Evolutionary conservation across 2,888 invertebrate species (phyloP), one percentile per base, ranked within the genome.

Genomic region (Drosophila aldrichi): DNA sequence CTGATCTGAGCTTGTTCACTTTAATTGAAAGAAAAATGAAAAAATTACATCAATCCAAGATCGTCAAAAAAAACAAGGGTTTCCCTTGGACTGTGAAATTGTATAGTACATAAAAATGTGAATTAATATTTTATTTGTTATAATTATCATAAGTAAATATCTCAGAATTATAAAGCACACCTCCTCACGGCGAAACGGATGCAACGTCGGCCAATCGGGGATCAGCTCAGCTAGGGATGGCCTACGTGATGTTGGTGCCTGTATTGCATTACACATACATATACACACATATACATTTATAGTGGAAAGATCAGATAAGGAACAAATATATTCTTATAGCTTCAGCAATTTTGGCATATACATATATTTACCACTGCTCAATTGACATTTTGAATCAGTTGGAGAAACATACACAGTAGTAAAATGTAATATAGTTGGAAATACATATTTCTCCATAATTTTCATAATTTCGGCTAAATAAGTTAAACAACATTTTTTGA

Each of bases 171-270:
- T 56, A 29, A 29, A 71, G 67, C 91, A 81, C 89, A 97, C 97
- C 97, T 97, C 97, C 95, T 96, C 91, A 72, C 92, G 92, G 79
- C 92, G 92, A 90, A 93, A 93, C 76, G 93, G 93, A 83, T 93
- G 93, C 69, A 93, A 87, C 93, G 95, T 96, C 92, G 98, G 98
- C 98, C 98, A 98, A 95, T 98, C 98, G 92, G 98, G 98, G 94
- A 98, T 98, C 95, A 98, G 95, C 94, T 98, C 98, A 92, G 97
- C 97, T 94, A 98, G 95, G 92, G 97, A 97, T 93, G 95, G 96
- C 95, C 97, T 95, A 95, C 97, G 96, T 90, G 94, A 94, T 93
- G 94, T 92, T 93, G 92, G 91, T 64, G 91, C 87, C 93, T 93
- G 91, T 57, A 58, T 73, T 73, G 40, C 56, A 78, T 80, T 59